Evolutionary conservation across 2,888 invertebrate species (phyloP).

Genomic region (Ennomos erosarius): DNA sequence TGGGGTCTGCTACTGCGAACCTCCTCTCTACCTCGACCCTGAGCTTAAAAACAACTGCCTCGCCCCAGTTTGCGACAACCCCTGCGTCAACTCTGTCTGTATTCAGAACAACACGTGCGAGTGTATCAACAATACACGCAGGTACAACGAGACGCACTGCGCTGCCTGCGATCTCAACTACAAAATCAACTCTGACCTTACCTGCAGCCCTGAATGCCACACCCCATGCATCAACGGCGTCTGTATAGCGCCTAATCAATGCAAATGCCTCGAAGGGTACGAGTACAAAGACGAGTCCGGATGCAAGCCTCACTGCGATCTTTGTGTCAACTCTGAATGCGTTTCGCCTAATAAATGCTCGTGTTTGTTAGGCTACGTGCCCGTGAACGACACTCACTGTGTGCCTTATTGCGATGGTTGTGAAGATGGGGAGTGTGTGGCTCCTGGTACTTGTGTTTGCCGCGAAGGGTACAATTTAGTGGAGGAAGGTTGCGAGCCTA

Average conservation of each 20-base stretch:
- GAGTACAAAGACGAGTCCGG: slow-evolving; percentile 37
- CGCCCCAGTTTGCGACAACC: slow-evolving; percentile 56
- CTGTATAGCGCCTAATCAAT: slow-evolving; percentile 56
- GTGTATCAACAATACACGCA: slow-evolving; percentile 56
- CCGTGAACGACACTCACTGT: slow-evolving; percentile 40
- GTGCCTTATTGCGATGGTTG: slow-evolving; percentile 32
- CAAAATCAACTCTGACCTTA: slow-evolving; percentile 44
- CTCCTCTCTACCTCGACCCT: slow-evolving; percentile 60
- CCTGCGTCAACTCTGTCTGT: slow-evolving; percentile 67
- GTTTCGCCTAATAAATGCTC: slow-evolving; percentile 62
- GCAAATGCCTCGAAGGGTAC: slow-evolving; percentile 58
- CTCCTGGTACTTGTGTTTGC: slow-evolving; percentile 34
- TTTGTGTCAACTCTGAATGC: slow-evolving; percentile 75
- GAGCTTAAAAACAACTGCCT: slow-evolving; percentile 63
- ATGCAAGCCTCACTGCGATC: slow-evolving; percentile 63
- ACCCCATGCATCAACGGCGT: slow-evolving; percentile 46
- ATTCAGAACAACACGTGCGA: slow-evolving; percentile 60
- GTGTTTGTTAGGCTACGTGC: slow-evolving; percentile 64
- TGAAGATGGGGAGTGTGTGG: slow-evolving; percentile 29
- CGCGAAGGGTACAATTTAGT: slow-evolving; percentile 9
- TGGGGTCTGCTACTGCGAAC: slow-evolving; percentile 64
- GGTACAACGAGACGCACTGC: slow-evolving; percentile 63
- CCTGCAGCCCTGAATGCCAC: slow-evolving; percentile 48
- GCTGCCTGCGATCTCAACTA: slow-evolving; percentile 55
- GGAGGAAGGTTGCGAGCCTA: slow-evolving; percentile 29